phyloP scores from a whole-genome alignment of 2,113 vertebrate species.

The western clawed frog (Xenopus tropicalis) region DNA sequence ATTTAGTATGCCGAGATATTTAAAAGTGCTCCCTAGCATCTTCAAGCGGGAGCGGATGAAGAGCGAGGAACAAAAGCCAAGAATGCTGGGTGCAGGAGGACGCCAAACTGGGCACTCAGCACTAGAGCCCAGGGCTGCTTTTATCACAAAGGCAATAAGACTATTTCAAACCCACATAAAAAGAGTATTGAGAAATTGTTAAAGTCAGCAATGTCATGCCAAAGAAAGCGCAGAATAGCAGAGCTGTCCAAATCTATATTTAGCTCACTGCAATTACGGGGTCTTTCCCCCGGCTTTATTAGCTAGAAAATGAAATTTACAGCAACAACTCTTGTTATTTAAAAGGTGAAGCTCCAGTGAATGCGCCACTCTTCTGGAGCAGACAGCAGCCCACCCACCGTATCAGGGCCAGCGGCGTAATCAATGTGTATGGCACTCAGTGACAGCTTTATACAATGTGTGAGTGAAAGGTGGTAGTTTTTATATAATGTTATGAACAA shows the following conservation, averaged over 20 bases:
- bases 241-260: constrained; percentile 5
- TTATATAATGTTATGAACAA: too few species aligned
- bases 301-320: constrained; percentile 6
- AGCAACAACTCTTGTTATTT: constrained; percentile 6
- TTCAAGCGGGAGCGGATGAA: constrained; percentile 1
- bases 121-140: constrained; percentile 6
- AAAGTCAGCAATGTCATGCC: constrained; percentile 20
- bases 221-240: constrained; percentile 1
- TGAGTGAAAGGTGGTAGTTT: too few species aligned
- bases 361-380: background rate
- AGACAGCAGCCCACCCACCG: background rate
- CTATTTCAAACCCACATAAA: constrained; percentile 15
- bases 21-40: too few species aligned
- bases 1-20: too few species aligned
- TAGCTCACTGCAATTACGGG: constrained; percentile 15
- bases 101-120: background rate
- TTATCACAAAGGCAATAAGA: constrained; percentile 3
- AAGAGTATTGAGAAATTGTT: constrained; percentile 8
- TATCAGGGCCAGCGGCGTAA: too few species aligned
- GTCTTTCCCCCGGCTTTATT: constrained; percentile 11
- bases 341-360: constrained; percentile 8
- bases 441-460: too few species aligned
- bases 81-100: background rate
- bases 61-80: constrained; percentile 5
- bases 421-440: too few species aligned